A percentile compares a stretch with the other conserved stretches of the same genome.
Evolutionary conservation across 2,888 invertebrate genomes (phyloP).

Genomic region (Pasiphila rectangulata): DNA sequence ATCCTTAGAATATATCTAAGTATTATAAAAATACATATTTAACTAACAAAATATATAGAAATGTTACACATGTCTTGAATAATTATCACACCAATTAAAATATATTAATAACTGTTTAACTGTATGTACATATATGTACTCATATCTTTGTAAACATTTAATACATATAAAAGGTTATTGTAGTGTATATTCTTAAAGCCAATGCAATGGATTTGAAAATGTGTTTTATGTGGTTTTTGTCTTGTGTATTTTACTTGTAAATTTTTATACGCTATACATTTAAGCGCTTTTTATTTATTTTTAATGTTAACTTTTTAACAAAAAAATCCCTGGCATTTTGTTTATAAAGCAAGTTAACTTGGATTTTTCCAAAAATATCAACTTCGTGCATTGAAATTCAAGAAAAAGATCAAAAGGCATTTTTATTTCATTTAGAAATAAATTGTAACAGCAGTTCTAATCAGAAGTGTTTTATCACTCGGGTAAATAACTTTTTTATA

Average conservation of each 20-base stretch:
- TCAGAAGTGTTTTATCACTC: no score
- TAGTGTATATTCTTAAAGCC: slow-evolving; percentile 42
- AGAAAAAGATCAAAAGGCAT: no score
- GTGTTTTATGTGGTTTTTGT: slow-evolving; percentile 37
- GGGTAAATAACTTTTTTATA: no score
- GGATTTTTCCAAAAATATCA: no score
- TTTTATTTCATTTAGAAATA: no score
- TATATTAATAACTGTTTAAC: no score
- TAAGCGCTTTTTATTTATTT: background rate
- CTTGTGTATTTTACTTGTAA: slow-evolving; percentile 15
- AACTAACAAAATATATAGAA: background rate
- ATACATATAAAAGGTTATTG: slow-evolving; percentile 22
- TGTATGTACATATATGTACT: background rate
- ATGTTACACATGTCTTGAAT: no score
- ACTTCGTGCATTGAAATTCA: no score
- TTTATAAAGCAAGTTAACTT: no score
- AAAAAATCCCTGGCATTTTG: background rate
- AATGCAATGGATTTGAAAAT: slow-evolving; percentile 71
- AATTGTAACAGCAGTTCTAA: no score
- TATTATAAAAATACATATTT: background rate
- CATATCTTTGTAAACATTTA: slow-evolving; percentile 19
- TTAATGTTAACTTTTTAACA: no score
- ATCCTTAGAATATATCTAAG: background rate
- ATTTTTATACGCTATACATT: background rate
- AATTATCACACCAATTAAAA: no score